phyloP scores from a whole-genome alignment of 2,113 vertebrate species.

The Dasypus novemcinctus region DNA sequence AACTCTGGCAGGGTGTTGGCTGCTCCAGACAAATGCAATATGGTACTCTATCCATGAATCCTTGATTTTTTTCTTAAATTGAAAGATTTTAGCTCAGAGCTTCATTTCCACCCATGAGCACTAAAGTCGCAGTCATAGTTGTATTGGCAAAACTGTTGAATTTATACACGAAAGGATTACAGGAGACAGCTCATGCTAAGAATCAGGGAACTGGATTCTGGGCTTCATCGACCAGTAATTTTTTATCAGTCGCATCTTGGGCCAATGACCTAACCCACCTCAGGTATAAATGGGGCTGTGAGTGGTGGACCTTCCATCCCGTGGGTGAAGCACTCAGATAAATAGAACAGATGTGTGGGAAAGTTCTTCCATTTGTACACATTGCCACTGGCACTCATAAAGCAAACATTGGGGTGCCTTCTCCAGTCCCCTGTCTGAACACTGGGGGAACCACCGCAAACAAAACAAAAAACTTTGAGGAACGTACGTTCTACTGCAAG shows the following conservation, averaged over 20 bases:
- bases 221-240: neutral
- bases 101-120: neutral
- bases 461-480: neutral
- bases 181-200: neutral
- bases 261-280: neutral
- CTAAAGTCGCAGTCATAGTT: neutral
- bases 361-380: accelerated
- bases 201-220: neutral
- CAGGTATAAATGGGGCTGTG: neutral
- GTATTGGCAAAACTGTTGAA: neutral
- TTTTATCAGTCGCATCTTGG: neutral
- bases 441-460: neutral
- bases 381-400: neutral
- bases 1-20: neutral
- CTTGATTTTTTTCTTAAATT: neutral
- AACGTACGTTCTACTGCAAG: neutral
- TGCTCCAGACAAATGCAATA: neutral
- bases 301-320: neutral
- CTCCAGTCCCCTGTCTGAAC: neutral
- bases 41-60: neutral
- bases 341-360: neutral
- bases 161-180: neutral
- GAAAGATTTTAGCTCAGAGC: neutral
- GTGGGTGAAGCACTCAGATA: neutral
- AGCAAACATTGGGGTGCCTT: neutral